phyloP scores from a whole-genome alignment of 2,113 vertebrate species.

The Lynx canadensis region DNA sequence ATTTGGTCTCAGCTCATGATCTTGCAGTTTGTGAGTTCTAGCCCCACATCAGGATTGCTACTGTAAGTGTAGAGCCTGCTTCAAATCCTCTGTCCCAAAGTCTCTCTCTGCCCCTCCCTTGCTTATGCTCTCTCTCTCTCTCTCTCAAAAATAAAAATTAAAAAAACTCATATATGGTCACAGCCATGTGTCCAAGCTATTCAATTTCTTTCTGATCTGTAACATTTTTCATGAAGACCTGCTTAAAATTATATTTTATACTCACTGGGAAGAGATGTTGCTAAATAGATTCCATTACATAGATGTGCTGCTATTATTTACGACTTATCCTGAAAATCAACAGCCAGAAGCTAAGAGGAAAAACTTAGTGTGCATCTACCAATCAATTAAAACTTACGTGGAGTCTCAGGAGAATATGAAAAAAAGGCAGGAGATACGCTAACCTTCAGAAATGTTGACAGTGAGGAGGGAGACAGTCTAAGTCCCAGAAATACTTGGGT shows the following conservation, averaged over 20 bases:
- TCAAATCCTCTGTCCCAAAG: too few relatives aligned
- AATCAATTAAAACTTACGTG: background rate
- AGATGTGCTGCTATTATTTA: background rate
- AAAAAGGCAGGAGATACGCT: background rate
- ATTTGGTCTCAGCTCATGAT: too few relatives aligned
- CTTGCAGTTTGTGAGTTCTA: too few relatives aligned
- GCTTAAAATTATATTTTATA: background rate
- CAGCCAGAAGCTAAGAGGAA: background rate
- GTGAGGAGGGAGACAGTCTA: background rate
- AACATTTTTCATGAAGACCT: background rate
- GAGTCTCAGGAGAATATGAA: background rate
- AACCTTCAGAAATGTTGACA: background rate
- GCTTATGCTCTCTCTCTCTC: too few relatives aligned
- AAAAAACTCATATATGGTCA: background rate
- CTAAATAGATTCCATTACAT: background rate
- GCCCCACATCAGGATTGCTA: too few relatives aligned
- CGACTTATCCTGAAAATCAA: background rate
- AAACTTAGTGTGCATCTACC: background rate
- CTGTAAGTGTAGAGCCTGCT: too few relatives aligned
- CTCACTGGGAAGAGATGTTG: background rate
- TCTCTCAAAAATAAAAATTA: too few relatives aligned
- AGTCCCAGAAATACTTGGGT: background rate
- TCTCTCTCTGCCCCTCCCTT: too few relatives aligned
- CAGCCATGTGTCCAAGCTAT: background rate
- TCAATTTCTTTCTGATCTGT: background rate